Evolutionary conservation across 2,888 invertebrate genomes (phyloP).

Genomic region (Drosophila acutilabella): DNA sequence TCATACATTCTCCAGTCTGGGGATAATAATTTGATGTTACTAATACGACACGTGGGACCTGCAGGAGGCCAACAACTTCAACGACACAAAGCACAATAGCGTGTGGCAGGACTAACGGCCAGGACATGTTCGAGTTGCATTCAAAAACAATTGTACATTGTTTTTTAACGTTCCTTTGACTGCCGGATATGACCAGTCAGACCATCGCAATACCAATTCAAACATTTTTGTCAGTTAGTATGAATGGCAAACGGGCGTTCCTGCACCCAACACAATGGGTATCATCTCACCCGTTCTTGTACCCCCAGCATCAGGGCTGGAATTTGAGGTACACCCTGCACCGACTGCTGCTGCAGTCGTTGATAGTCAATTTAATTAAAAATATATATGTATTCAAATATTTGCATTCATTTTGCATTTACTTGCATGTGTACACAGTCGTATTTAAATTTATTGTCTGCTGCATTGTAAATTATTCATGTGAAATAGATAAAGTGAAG

Average conservation of each 20-base stretch:
- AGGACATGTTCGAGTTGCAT: constrained; percentile 72
- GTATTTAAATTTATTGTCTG: constrained; percentile 16
- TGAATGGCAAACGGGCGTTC: background rate
- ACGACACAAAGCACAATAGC: constrained; percentile 19
- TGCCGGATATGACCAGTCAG: constrained; percentile 52
- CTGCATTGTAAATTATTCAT: constrained; percentile 34
- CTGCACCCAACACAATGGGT: constrained; percentile 18
- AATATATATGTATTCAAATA: constrained; percentile 19
- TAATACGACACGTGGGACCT: constrained; percentile 75
- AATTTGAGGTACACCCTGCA: constrained; percentile 53
- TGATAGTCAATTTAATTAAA: constrained; percentile 54
- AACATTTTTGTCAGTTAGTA: constrained; percentile 21
- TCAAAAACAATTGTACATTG: constrained; percentile 47
- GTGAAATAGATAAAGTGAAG: constrained; percentile 18
- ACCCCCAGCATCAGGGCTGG: background rate
- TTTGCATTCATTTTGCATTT: constrained; percentile 13
- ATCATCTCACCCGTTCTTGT: background rate
- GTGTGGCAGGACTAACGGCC: constrained; percentile 31
- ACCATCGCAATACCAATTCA: constrained; percentile 1
- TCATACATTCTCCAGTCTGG: constrained; percentile 26
- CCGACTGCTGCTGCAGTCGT: constrained; percentile 26
- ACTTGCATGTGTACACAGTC: background rate
- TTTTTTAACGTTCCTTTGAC: constrained; percentile 25
- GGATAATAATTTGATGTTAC: constrained; percentile 64
- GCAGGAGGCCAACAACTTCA: constrained; percentile 37